Conservation (phyloP, 2,888 invertebrate species). For the Apamea crenata region DNA sequence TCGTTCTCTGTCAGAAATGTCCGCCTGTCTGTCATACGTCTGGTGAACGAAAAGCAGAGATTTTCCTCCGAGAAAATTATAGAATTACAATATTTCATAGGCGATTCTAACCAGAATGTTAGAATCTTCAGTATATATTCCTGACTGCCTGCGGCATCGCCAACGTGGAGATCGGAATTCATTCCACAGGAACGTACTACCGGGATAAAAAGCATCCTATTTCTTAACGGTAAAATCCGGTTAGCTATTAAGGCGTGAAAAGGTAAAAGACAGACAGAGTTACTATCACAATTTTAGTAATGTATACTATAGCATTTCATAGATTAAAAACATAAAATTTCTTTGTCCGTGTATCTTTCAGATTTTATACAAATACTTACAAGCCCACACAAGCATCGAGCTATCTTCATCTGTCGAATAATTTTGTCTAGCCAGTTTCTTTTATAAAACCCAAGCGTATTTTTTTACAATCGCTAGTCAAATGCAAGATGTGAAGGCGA, state of each 20-base stretch:
- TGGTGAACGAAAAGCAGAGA: not conserved
- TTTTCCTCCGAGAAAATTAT: not conserved
- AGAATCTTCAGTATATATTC: not conserved
- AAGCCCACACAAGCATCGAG: not conserved
- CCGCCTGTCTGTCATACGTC: slow-evolving; percentile 27
- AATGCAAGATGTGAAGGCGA: not conserved
- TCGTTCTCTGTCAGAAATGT: slow-evolving; percentile 14
- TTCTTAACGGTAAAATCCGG: not conserved
- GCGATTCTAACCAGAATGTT: not conserved
- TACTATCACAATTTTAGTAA: not conserved
- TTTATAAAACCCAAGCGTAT: not conserved
- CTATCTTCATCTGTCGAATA: not conserved
- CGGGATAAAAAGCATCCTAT: not conserved
- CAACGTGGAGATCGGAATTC: not conserved
- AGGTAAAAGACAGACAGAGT: not conserved
- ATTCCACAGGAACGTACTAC: not conserved
- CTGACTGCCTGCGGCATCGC: not conserved
- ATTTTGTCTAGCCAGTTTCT: not conserved
- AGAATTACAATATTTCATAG: not conserved
- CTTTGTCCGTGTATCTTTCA: not conserved
- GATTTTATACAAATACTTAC: not conserved
- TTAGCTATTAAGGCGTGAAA: not conserved
- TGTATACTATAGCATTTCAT: not conserved
- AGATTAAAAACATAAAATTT: not conserved
- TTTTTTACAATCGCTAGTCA: not conserved